phyloP scores from a whole-genome alignment of 2,888 invertebrate species.

The Sussaba pulchella region DNA sequence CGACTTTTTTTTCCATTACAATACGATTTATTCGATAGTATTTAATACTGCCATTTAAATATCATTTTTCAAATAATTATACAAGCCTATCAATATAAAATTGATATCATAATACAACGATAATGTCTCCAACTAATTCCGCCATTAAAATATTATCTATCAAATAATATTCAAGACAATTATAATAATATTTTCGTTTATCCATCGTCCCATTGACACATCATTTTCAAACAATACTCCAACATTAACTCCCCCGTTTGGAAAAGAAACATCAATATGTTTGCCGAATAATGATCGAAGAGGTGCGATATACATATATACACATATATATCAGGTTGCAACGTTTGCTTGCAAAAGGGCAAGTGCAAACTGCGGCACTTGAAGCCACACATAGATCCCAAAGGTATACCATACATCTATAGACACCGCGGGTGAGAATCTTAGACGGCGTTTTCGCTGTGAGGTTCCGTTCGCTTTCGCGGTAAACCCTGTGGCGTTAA shows the following conservation, averaged over 20 bases:
- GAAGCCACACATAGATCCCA: not conserved
- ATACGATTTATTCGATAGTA: too few species aligned
- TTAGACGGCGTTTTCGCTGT: slow-evolving; percentile 47
- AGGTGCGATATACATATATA: slow-evolving; percentile 16
- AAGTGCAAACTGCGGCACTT: slow-evolving; percentile 38
- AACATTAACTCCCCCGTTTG: too few species aligned
- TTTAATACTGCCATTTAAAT: too few species aligned
- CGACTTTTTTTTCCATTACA: too few species aligned
- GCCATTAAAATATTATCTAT: too few species aligned
- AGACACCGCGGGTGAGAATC: slow-evolving; percentile 44
- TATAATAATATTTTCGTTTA: not conserved
- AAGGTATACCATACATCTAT: slow-evolving; percentile 30
- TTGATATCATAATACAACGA: too few species aligned
- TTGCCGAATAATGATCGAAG: slow-evolving; percentile 1
- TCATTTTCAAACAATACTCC: not conserved
- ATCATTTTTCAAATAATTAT: too few species aligned
- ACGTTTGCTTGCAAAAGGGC: slow-evolving; percentile 38
- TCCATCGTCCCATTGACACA: not conserved
- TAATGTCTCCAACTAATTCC: too few species aligned
- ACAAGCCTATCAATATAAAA: too few species aligned
- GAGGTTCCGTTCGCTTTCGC: slow-evolving; percentile 47
- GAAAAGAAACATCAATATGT: not conserved
- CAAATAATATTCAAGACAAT: too few species aligned
- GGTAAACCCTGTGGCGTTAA: slow-evolving; percentile 55
- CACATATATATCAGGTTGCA: too few species aligned